Evolutionary conservation across 2,797 vertebrate species (phyloP), one percentile per base, ranked within the genome.

Genomic region (Myotis myotis): DNA sequence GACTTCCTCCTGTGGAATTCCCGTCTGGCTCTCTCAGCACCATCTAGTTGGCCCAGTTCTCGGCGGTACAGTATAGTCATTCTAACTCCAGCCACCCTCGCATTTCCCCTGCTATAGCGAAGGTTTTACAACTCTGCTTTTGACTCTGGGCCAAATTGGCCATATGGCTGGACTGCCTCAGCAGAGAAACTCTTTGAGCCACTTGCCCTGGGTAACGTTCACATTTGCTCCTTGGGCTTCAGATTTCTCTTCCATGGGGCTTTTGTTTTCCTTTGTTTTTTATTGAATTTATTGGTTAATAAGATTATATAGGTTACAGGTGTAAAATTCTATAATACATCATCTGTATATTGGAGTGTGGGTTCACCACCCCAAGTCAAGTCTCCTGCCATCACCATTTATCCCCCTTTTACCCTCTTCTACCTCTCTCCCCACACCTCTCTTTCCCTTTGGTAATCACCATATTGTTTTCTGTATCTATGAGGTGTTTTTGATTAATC

Each of bases 101-200:
- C 70, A 16, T 85, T 79, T 83, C 66, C 53, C 36, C 20, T 44
- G 84, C 93, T 82, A 36, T 44, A 80, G 79, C 15, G 17, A 74
- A 89, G 75, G 74, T 85, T 96, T 96, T 96, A 96, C 23, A 51
- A 78, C 94, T 96, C 95, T 87, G 86, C 94, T 89, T 96, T 96
- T 95, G 96, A 91, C 41, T 68, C 87, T 79, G 78, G 38, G 93
- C 97, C 97, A 95, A 95, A 88, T 38, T 78, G 66, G 75, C 90
- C 96, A 93, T 96, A 90, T 97, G 97, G 78, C 82, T 80, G 75
- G 47, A 36, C 92, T 86, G 88, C 86, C 57, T 86, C 81, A 28
- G n/a, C 57, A 94, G 93, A 78, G 78, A 94, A 86, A 70, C 47
- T 41, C 95, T 96, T 82, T 93, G 68, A 94, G 78, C 79, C 79